Conservation (phyloP, 2,797 vertebrate genomes). For the Pantherophis alleghaniensis region DNA sequence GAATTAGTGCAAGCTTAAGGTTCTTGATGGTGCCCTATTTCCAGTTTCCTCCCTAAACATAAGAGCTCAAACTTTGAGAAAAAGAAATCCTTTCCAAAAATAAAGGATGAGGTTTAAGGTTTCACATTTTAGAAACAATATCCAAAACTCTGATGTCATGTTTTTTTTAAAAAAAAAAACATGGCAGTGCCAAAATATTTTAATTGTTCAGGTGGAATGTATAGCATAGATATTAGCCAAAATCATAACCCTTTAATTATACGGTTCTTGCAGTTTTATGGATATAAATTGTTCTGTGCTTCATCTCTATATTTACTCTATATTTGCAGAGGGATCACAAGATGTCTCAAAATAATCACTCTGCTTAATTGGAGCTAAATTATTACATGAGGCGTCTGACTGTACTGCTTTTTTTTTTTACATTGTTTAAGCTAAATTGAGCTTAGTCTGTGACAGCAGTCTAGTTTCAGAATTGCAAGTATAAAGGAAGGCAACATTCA, state of each 20-base stretch:
- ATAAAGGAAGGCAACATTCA: conserved; percentile 1
- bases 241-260: conserved; percentile 16
- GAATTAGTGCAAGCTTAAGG: background rate
- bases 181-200: conserved; percentile 9
- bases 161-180: background rate
- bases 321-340: conserved; percentile 32
- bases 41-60: background rate
- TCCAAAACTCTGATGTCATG: background rate
- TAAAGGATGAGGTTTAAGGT: background rate
- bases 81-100: background rate
- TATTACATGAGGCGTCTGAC: conserved; percentile 38
- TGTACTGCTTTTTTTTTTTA: background rate
- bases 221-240: conserved; percentile 2
- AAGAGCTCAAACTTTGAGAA: background rate
- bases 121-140: background rate
- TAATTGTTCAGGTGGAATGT: background rate
- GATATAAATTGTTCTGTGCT: background rate
- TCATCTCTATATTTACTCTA: background rate
- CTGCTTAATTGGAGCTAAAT: conserved; percentile 41
- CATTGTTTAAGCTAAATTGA: conserved; percentile 28
- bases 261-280: conserved; percentile 18
- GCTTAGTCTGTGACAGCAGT: background rate
- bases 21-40: background rate
- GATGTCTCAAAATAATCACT: conserved; percentile 34
- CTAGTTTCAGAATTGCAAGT: background rate